A percentile compares a stretch with the other conserved stretches of the same genome.
phyloP scores from a whole-genome alignment of 2,888 invertebrate species.

The Brenthis ino region DNA sequence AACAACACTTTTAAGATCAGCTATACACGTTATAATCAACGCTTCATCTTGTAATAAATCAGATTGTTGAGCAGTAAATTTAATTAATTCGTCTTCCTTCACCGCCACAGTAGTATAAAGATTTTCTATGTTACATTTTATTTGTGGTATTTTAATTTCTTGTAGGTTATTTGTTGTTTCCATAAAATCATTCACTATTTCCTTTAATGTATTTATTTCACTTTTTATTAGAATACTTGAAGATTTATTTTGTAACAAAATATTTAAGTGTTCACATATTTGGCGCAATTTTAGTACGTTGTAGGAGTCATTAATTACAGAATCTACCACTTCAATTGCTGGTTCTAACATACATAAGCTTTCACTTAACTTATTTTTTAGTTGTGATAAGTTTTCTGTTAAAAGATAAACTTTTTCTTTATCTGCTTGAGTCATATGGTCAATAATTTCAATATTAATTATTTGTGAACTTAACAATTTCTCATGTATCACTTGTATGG shows the following conservation, averaged over 20 bases:
- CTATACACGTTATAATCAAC: conserved; percentile 60
- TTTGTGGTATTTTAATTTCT: conserved; percentile 56
- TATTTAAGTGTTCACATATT: conserved; percentile 58
- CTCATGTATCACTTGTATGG: conserved; percentile 66
- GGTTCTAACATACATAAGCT: conserved; percentile 60
- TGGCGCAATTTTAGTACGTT: conserved; percentile 58
- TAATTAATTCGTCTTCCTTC: conserved; percentile 64
- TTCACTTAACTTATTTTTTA: conserved; percentile 62
- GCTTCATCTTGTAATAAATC: conserved; percentile 57
- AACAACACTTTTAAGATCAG: conserved; percentile 56
- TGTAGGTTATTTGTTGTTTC: conserved; percentile 56
- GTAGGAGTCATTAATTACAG: conserved; percentile 62
- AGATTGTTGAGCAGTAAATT: conserved; percentile 53
- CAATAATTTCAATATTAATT: conserved; percentile 68
- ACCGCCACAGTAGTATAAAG: conserved; percentile 57
- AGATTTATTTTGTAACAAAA: conserved; percentile 46
- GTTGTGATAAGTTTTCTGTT: conserved; percentile 57
- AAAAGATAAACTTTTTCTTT: conserved; percentile 62
- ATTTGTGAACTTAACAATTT: conserved; percentile 64
- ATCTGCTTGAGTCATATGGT: conserved; percentile 64
- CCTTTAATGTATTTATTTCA: conserved; percentile 45
- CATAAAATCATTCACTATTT: conserved; percentile 54
- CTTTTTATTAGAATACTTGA: conserved; percentile 43
- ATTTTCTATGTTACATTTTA: conserved; percentile 61
- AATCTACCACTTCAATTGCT: conserved; percentile 59